Evolutionary conservation across 2,888 invertebrate species (phyloP), one percentile per base, ranked within the genome.

Genomic region (Sialis lutaria): DNA sequence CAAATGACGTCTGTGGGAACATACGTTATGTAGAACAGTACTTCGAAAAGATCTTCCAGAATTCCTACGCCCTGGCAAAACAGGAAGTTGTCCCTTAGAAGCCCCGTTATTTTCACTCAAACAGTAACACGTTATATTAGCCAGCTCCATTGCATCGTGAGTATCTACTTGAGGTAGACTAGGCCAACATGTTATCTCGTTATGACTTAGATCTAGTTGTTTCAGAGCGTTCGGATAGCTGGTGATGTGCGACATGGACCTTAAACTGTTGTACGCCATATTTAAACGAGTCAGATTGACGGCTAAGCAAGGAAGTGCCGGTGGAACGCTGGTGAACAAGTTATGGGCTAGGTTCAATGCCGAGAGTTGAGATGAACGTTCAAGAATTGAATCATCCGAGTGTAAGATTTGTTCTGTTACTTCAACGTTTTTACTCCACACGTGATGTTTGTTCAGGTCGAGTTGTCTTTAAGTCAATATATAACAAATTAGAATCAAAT

Each of bases 121-220:
- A 56, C 77, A 77, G 57, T 83, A 85, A 62, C 87, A 87, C 2
- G 82, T 74, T 13, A 83, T 71, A 46, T 81, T 77, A 1, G 78
- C 79, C 33, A 76, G 72, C 49, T 77, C 79, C 59, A 73, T 68
- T 1, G 75, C 72, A 55, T 83, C 67, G 32, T 65, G 63, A 1
- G 67, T 34, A 31, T 71, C 68, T 30, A 83, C 77, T 60, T 82
- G 81, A 0, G 87, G 87, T 53, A 88, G 64, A 60, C 87, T 87
- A 0, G 88, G 88, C 92, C 92, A 93, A 57, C 84, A 82, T 0
- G 81, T 79, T 54, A 93, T 87, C 64, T 84, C 82, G 65, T 95
- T 96, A 62, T 90, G 87, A 42, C 91, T 90, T 35, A 97, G 70
- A 66, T 97, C 96, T 40, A 98, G 66, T 61, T 93, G 91, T 50